These are phyloP conservation scores for Indicator indicator DNA, from an alignment of 2,113 vertebrate species.

Conservation along the genomic window DNA sequence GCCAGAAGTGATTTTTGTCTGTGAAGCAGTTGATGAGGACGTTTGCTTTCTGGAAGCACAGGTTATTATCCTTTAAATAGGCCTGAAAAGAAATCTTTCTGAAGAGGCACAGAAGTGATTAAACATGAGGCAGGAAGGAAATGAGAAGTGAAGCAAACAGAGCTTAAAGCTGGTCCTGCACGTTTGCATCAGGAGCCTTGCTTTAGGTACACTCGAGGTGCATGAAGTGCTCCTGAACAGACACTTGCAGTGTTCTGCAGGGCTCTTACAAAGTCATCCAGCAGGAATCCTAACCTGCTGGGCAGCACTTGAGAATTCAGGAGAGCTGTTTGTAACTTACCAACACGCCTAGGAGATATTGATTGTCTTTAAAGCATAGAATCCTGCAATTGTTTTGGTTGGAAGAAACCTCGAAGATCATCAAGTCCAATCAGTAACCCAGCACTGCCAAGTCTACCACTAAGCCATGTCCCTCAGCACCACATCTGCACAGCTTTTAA, in stretches of 20 bases:
- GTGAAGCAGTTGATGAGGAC: not conserved
- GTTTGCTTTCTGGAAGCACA: not conserved
- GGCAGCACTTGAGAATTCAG: fast-evolving
- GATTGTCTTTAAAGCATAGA: not conserved
- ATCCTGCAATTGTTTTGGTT: no score
- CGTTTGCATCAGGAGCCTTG: not conserved
- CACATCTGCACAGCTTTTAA: no score
- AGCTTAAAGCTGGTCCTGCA: not conserved
- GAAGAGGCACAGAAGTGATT: not conserved
- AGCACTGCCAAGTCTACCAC: no score
- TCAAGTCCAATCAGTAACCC: no score
- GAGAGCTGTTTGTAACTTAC: not conserved
- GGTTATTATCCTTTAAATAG: not conserved
- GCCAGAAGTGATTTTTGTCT: not conserved
- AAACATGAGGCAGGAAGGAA: not conserved
- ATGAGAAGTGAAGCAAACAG: not conserved
- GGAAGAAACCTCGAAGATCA: no score
- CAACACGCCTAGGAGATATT: fast-evolving
- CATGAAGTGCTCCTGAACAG: not conserved
- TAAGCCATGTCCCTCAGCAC: no score
- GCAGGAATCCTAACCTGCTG: not conserved
- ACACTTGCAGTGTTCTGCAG: not conserved
- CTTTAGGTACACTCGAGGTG: not conserved
- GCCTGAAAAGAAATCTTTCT: not conserved
- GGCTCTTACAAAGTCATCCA: not conserved